Base-by-base conservation (phyloP, 1,140 invertebrate genomes). In the Pachyrhynchus sulphureomaculatus region DNA sequence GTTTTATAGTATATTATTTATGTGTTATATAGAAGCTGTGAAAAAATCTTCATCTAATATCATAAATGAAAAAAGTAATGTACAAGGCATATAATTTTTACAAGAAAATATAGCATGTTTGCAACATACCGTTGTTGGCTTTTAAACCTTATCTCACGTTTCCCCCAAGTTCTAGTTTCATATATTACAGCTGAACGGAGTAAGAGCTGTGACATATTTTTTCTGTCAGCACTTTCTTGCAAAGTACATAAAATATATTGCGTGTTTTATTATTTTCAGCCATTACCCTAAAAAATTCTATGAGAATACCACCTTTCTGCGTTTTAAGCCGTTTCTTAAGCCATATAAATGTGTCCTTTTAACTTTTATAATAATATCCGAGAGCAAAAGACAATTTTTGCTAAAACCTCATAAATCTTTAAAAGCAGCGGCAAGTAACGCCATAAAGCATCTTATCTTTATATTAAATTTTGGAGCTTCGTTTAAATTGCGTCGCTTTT, bases 301-400 rank as follows among this genome's bases (percentile, higher is more conserved):
- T 44, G 41, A 23, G n/a, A 44, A 44, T n/a, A 18, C 41, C 13
- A 21, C 41, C 18, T 44, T 23, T 44, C 41, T 44, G 15, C 20
- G 17, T 44, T 44, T 44, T 44, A 44, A 44, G 41, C 20, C 41
- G 20, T 44, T 44, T 23, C 41, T 44, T 44, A 44, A 44, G 41
- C 41, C 18, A 44, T 44, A 44, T 44, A 44, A 44, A 44, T 44
- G 41, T 18, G n/a, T 18, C 41, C 41, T 44, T 44, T 44, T 44
- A 44, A 44, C 41, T 44, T 44, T 44, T 44, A 44, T 44, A 44
- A 44, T 44, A 44, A 44, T 44, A 44, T 44, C 41, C 41, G 41
- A 44, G 41, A 44, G 41, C 41, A 44, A 44, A 44, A 44, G 41
- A 44, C 41, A 44, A 44, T 44, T 44, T 44, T 44, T 44, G 41